Conservation (phyloP, 2,888 invertebrate genomes). For the Polymixis flavicincta region DNA sequence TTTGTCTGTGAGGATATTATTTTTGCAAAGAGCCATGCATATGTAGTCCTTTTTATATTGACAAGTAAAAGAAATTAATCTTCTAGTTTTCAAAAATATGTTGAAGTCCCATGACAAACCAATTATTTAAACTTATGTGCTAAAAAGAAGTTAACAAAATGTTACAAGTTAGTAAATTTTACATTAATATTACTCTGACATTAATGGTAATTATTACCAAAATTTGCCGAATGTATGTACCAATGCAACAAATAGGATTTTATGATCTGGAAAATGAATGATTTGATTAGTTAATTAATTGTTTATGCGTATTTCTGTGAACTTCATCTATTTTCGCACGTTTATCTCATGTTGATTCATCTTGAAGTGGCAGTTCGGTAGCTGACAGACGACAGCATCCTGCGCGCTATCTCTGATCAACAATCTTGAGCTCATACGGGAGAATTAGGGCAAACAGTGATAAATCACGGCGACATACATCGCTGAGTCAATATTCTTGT, state of each 20-base stretch:
- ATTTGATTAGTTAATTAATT: not conserved
- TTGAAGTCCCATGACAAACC: constrained; percentile 4
- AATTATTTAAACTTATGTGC: not conserved
- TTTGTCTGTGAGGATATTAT: not conserved
- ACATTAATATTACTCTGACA: too few relatives aligned
- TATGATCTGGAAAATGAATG: too few relatives aligned
- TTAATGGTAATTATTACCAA: too few relatives aligned
- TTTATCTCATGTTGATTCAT: constrained; percentile 67
- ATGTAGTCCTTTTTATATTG: not conserved
- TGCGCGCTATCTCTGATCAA: constrained; percentile 71
- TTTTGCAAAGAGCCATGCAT: not conserved
- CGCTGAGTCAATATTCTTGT: constrained; percentile 73
- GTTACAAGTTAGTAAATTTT: not conserved
- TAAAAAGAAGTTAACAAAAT: constrained; percentile 6
- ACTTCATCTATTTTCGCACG: constrained; percentile 42
- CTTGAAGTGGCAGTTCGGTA: constrained; percentile 65
- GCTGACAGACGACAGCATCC: constrained; percentile 71
- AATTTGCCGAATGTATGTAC: too few relatives aligned
- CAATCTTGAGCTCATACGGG: constrained; percentile 66
- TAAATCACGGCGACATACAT: constrained; percentile 71
- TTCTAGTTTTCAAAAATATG: not conserved
- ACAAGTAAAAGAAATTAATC: not conserved
- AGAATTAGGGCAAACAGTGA: constrained; percentile 69
- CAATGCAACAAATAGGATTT: too few relatives aligned
- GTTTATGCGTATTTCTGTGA: constrained; percentile 26